A percentile compares a stretch with the other conserved stretches of the same genome.
Evolutionary conservation across 2,888 invertebrate species (phyloP).

Genomic region (Mylabris sibirica): DNA sequence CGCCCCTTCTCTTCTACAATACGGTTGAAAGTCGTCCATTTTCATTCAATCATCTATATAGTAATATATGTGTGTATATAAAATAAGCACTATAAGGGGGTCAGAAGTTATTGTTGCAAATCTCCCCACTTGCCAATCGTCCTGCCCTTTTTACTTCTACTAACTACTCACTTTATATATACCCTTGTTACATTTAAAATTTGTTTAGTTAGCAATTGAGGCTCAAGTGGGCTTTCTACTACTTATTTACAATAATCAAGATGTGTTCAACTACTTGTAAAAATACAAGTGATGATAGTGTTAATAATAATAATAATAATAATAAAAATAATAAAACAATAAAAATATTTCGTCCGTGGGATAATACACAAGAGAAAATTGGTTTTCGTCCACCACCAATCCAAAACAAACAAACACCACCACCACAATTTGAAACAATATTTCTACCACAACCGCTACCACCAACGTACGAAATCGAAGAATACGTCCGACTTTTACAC

Average conservation of each 20-base stretch:
- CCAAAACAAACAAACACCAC: neutral
- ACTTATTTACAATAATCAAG: neutral
- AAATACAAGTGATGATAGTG: conserved; percentile 40
- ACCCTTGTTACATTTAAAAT: conserved; percentile 55
- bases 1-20: conserved; percentile 31
- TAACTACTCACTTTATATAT: conserved; percentile 50
- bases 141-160: conserved; percentile 53
- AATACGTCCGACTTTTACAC: conserved; percentile 72
- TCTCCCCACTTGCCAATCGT: conserved; percentile 56
- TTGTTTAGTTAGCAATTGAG: conserved; percentile 56
- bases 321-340: conserved; percentile 34
- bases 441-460: conserved; percentile 34
- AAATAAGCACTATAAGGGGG: conserved; percentile 55
- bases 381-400: conserved; percentile 38
- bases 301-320: conserved; percentile 31
- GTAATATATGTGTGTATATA: neutral
- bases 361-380: conserved; percentile 37
- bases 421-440: neutral
- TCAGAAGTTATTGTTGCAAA: conserved; percentile 58
- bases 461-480: conserved; percentile 68
- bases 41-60: conserved; percentile 49
- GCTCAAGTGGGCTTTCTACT: conserved; percentile 46
- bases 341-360: conserved; percentile 52
- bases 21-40: conserved; percentile 55
- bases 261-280: conserved; percentile 5